Evolutionary conservation across 2,888 invertebrate species (phyloP).

Genomic region (Ametastegia equiseti): DNA sequence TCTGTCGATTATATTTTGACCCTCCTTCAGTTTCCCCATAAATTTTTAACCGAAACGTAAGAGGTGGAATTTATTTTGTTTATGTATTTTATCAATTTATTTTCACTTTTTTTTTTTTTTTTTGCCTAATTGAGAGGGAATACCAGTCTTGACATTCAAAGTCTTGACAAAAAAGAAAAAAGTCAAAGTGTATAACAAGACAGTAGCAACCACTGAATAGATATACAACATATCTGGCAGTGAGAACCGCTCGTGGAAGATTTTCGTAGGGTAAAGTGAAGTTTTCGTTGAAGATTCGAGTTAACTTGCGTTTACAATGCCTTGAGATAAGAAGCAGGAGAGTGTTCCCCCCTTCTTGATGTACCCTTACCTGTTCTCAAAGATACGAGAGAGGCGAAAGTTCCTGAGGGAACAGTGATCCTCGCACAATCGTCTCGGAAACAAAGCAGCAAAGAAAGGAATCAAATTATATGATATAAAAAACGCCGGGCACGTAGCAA

Average conservation of each 20-base stretch:
- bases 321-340: constrained; percentile 9
- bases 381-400: constrained; percentile 20
- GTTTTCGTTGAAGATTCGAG: constrained; percentile 5
- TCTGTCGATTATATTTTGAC: no score
- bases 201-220: no score
- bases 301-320: constrained; percentile 26
- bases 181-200: no score
- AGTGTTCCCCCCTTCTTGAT: not conserved
- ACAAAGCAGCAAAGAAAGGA: constrained; percentile 13
- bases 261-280: not conserved
- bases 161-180: no score
- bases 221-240: not conserved
- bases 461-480: constrained; percentile 30
- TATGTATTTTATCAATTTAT: no score
- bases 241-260: no score
- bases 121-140: no score
- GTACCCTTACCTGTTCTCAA: constrained; percentile 19
- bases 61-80: no score
- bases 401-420: constrained; percentile 41
- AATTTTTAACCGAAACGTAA: no score
- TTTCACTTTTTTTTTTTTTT: no score
- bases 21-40: no score
- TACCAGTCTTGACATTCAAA: no score
- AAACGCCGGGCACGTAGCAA: not conserved
- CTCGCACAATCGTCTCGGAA: constrained; percentile 13